A percentile compares a stretch with the other conserved stretches of the same genome.
Conservation (phyloP, 2,888 invertebrate species). For the Cordilura impudica region DNA sequence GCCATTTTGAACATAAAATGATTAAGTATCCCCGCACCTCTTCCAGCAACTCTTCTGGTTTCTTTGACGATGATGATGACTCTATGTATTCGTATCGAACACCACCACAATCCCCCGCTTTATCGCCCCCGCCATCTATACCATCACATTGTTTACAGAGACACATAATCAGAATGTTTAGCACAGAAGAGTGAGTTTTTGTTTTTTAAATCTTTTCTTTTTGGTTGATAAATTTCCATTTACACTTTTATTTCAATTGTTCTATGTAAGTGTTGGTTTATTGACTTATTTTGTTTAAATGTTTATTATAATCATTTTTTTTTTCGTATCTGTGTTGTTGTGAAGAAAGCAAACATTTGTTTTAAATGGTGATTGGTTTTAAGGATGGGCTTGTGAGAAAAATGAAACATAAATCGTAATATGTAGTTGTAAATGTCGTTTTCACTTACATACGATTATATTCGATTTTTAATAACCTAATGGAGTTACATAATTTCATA, state of each 20-base stretch:
- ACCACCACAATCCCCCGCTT: conserved; percentile 71
- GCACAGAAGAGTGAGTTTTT: conserved; percentile 77
- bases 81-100: conserved; percentile 72
- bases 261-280: conserved; percentile 6
- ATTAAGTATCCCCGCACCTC: conserved; percentile 74
- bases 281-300: neutral
- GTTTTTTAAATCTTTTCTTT: neutral
- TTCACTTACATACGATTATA: too few species aligned
- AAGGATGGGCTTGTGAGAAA: neutral
- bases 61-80: conserved; percentile 73
- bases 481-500: too few species aligned
- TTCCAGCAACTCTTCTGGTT: conserved; percentile 73
- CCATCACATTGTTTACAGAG: conserved; percentile 68
- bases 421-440: too few species aligned
- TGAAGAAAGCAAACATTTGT: neutral
- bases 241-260: neutral
- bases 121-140: conserved; percentile 16
- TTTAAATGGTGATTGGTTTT: neutral
- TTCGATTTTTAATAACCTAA: too few species aligned
- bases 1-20: too few species aligned
- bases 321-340: neutral
- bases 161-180: conserved; percentile 77
- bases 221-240: neutral
- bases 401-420: neutral
- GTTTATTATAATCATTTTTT: too few species aligned